These are phyloP conservation scores for Synergus umbraculus DNA, from an alignment of 2,888 invertebrate genomes.

Conservation along the genomic window DNA sequence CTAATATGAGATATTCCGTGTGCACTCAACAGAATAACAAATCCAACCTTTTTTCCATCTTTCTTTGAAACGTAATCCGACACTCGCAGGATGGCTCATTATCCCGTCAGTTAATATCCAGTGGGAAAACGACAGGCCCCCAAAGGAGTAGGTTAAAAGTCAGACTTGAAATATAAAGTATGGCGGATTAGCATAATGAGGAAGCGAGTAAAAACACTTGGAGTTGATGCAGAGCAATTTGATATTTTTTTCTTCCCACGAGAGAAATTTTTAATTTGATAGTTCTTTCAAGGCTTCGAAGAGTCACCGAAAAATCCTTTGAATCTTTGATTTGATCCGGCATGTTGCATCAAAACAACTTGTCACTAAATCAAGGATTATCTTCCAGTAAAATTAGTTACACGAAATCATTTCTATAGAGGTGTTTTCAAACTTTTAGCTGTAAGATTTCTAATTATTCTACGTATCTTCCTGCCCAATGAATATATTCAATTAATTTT, in stretches of 20 bases:
- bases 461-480: no score
- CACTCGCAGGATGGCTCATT: slow-evolving; percentile 61
- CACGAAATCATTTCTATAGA: background rate
- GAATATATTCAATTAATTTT: no score
- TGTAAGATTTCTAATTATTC: no score
- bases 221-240: slow-evolving; percentile 23
- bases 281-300: slow-evolving; percentile 27
- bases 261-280: slow-evolving; percentile 30
- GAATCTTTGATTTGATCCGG: background rate
- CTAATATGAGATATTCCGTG: slow-evolving; percentile 4
- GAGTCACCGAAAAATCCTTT: background rate
- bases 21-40: slow-evolving; percentile 14
- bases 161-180: slow-evolving; percentile 58
- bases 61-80: slow-evolving; percentile 63
- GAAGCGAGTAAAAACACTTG: slow-evolving; percentile 41
- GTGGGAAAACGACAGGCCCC: slow-evolving; percentile 60
- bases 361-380: background rate
- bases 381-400: background rate
- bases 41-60: slow-evolving; percentile 56
- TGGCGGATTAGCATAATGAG: slow-evolving; percentile 63
- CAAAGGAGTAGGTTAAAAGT: slow-evolving; percentile 58
- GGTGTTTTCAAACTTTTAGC: background rate
- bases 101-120: slow-evolving; percentile 62
- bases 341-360: background rate
- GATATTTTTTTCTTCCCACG: slow-evolving; percentile 39